Evolutionary conservation across 2,797 vertebrate genomes (phyloP), one percentile per base, ranked within the genome.

Genomic region (Aeoliscus strigatus): DNA sequence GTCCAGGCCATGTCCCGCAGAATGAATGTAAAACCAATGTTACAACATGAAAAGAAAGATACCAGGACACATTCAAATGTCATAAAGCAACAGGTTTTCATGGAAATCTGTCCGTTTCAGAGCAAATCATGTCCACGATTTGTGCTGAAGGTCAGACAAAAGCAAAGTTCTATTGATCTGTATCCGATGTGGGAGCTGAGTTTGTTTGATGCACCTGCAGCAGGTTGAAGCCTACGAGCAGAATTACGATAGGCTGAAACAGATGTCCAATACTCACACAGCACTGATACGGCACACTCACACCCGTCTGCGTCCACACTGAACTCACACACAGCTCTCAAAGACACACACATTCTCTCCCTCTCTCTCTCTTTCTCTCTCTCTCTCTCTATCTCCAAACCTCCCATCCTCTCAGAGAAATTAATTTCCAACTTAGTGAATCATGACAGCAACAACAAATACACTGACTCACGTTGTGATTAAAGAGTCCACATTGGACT

Each of bases 151-250:
- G 73, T 65, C 51, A 27, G 8, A 30, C 25, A 15, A 72, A 77
- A 81, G 76, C 67, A 76, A 66, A 79, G 72, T 40, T 25, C 2
- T 24, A 73, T 81, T 57, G 57, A 71, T 66, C 57, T 28, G 8
- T 35, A 13, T 24, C 27, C 36, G 10, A 26, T 30, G 64, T 84
- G 84, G 70, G 83, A 85, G 68, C 51, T 23, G 29, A 46, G 51
- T 51, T 48, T 84, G 75, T 83, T 84, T 82, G 75, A 49, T 55
- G 66, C 77, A 86, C 65, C 84, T 85, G 84, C 51, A 14, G 27
- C 40, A 34, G 43, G 64, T 67, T 25, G 9, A 47, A 74, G 43
- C 57, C 12, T 11, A 3, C 6, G 34, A 54, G 43, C 48, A 53
- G 60, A 56, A 60, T 7, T 2, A 25, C 3, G 73, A 85, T 77